Evolutionary conservation across 1,140 invertebrate species (phyloP), one percentile per base, ranked within the genome.

Genomic region (Bombus polaris): DNA sequence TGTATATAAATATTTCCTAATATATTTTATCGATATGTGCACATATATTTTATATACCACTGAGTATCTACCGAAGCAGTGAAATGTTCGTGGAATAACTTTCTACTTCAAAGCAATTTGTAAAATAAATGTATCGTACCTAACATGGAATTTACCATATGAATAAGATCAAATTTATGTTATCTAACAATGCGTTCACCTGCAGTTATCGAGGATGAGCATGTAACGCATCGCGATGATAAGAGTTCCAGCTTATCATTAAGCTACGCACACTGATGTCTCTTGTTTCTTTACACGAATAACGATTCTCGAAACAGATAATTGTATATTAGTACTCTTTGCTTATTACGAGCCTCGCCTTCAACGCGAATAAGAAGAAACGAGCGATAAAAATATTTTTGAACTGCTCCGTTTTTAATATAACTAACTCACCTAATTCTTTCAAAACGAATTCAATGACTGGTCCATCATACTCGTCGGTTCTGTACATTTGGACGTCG

Each of bases 391-490:
- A 25, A 13, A 37, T 9, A 18, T 4, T 6, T 32, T 66, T 35
- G n/a, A 37, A n/a, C 18, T 6, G 22, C 25, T 1, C 1, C 39
- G 42, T 28, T 44, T 9, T n/a, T 6, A 2, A 25, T 12, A 13
- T 25, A 39, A 0, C 3, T 2, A 80, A 96, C 96, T 97, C 95
- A 97, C 97, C 96, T 81, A 97, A 93, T 92, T 96, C 95, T 85
- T 95, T 95, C 80, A 97, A 93, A 80, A 95, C 95, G 89, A 96
- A 97, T 65, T 95, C 94, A 89, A 96, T 95, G 42, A 92, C 89
- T 4, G 93, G 93, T 75, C 90, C 94, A 59, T 94, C 94, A 70
- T 94, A 93, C 35, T 95, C 93, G 12, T 93, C 93, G 59, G 95
- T 94, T 89, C 96, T 96, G 53, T 97, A 95, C 78, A 96, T 96